These are phyloP conservation scores for Chrysodeixis includens DNA, from an alignment of 2,888 invertebrate species.

Conservation along the genomic window DNA sequence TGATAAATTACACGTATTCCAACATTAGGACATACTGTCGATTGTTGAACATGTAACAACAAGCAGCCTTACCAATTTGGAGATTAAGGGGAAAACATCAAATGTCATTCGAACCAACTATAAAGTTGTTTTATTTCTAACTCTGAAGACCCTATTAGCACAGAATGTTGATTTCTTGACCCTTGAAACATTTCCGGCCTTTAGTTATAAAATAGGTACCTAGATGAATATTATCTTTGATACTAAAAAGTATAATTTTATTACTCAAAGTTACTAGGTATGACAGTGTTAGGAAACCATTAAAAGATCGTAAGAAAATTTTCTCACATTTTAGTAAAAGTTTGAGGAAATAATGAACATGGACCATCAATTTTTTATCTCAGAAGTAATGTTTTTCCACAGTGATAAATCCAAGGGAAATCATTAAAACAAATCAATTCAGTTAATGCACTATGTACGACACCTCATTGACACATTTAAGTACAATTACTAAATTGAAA, in stretches of 20 bases:
- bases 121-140: slow-evolving; percentile 7
- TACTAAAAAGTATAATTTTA: too few species aligned
- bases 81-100: not conserved
- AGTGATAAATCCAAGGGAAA: not conserved
- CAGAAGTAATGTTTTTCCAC: too few species aligned
- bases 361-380: too few species aligned
- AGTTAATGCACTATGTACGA: not conserved
- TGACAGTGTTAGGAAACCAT: too few species aligned
- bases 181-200: not conserved
- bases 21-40: not conserved
- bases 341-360: too few species aligned
- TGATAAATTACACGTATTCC: too few species aligned
- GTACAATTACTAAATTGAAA: not conserved
- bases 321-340: too few species aligned
- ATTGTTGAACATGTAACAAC: too few species aligned
- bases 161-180: not conserved
- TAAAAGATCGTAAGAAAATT: too few species aligned
- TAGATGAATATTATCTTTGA: too few species aligned
- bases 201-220: not conserved
- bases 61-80: too few species aligned
- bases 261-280: too few species aligned
- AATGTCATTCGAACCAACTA: not conserved
- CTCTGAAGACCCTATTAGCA: not conserved
- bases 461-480: not conserved
- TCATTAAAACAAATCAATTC: not conserved